These are phyloP conservation scores for Coracopsis vasa DNA, from an alignment of 2,113 vertebrate species.

Conservation along the genomic window DNA sequence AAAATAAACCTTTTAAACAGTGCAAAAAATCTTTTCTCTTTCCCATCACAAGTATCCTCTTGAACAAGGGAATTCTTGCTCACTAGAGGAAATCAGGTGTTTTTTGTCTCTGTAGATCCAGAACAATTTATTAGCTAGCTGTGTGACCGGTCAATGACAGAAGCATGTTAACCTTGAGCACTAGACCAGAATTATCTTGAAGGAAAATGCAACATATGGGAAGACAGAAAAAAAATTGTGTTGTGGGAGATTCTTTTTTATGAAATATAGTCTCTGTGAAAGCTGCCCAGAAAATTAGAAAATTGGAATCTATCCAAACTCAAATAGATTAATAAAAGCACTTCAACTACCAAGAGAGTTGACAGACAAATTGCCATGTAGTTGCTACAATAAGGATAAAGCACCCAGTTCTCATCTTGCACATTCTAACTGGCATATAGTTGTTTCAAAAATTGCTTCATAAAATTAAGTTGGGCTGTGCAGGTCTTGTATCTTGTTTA, in stretches of 20 bases:
- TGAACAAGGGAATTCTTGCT: background rate
- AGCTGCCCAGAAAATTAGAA: conserved; percentile 6
- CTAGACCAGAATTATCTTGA: background rate
- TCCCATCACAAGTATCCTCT: background rate
- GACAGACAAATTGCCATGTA: conserved; percentile 4
- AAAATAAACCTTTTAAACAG: background rate
- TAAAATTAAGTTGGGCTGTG: background rate
- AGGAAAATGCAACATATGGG: conserved; percentile 33
- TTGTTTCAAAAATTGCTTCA: background rate
- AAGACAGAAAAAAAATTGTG: conserved; percentile 27
- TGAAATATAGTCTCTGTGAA: conserved; percentile 24
- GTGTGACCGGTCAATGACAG: background rate
- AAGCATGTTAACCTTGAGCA: background rate
- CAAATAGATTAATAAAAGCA: conserved; percentile 30
- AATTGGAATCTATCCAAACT: conserved; percentile 14
- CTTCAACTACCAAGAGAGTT: background rate
- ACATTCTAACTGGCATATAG: background rate
- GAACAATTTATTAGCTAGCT: background rate
- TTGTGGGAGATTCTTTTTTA: conserved; percentile 51
- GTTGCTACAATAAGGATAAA: background rate
- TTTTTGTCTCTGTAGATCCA: background rate
- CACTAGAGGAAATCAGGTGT: background rate
- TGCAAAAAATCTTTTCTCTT: background rate
- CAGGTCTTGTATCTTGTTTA: background rate
- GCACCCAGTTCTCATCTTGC: background rate